Evolutionary conservation across 2,797 vertebrate genomes (phyloP).

Genomic region (Melopsittacus undulatus): DNA sequence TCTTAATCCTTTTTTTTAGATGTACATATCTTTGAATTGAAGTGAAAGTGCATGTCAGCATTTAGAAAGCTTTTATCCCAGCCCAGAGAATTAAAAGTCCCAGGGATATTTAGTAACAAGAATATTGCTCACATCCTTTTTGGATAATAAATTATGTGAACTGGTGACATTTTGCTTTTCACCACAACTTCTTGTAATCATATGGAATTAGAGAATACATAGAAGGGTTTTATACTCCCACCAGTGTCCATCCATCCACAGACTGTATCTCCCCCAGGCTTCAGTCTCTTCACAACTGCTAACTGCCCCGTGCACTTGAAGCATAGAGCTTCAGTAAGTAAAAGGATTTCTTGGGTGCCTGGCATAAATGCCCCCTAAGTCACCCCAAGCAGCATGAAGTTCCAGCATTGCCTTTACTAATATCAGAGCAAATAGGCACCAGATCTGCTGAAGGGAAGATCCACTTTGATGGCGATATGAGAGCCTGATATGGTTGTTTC

Average conservation of each 20-base stretch:
- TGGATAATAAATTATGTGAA: not conserved
- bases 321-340: not conserved
- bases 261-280: not conserved
- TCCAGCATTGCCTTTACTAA: not conserved
- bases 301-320: not conserved
- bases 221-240: not conserved
- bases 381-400: not conserved
- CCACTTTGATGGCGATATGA: no score
- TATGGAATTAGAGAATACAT: not conserved
- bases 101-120: not conserved
- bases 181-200: not conserved
- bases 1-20: not conserved
- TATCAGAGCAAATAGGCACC: not conserved
- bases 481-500: rapidly evolving
- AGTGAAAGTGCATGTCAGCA: not conserved
- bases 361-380: not conserved
- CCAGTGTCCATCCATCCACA: not conserved
- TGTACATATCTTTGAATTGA: not conserved
- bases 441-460: not conserved
- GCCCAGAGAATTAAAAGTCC: not conserved
- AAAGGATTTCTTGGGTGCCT: not conserved
- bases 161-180: not conserved
- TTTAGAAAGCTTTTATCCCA: not conserved
- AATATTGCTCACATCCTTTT: not conserved
- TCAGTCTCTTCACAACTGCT: not conserved